A percentile compares a stretch with the other conserved stretches of the same genome.
Conservation (phyloP, 2,888 invertebrate genomes). For the Hydriomena furcata region DNA sequence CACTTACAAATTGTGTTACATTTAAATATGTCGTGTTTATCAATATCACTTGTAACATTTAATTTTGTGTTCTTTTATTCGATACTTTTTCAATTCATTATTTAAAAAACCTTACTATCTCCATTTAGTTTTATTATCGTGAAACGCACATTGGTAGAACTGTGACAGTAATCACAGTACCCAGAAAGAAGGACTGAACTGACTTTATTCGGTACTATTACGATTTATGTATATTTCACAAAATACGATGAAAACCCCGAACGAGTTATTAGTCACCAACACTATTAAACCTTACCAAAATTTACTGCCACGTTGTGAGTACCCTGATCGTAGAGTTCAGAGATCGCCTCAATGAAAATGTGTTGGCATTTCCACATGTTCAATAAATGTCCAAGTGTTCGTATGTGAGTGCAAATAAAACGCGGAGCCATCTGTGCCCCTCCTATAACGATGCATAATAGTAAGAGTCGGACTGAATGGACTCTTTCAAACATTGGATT, state of each 20-base stretch:
- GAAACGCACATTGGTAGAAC: too few relatives aligned
- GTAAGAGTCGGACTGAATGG: slow-evolving; percentile 10
- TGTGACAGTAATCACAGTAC: too few relatives aligned
- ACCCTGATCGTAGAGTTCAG: slow-evolving; percentile 15
- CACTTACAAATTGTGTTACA: too few relatives aligned
- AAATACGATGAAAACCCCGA: background rate
- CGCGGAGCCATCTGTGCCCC: slow-evolving; percentile 51
- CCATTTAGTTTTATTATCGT: too few relatives aligned
- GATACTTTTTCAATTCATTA: too few relatives aligned
- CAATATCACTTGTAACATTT: too few relatives aligned
- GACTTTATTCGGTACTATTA: too few relatives aligned
- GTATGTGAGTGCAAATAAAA: slow-evolving; percentile 51
- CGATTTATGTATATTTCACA: background rate
- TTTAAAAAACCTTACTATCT: too few relatives aligned
- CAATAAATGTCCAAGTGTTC: slow-evolving; percentile 55
- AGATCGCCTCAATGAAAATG: slow-evolving; percentile 38
- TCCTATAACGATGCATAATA: slow-evolving; percentile 28
- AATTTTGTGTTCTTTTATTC: too few relatives aligned
- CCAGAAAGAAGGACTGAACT: too few relatives aligned
- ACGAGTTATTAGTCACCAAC: background rate
- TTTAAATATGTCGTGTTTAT: too few relatives aligned
- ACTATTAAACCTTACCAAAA: slow-evolving; percentile 10
- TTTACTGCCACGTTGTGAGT: slow-evolving; percentile 22
- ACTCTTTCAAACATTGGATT: slow-evolving; percentile 8
- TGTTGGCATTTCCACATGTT: slow-evolving; percentile 35